Evolutionary conservation across 2,113 vertebrate genomes (phyloP).

Genomic region (Seriola aureovittata): DNA sequence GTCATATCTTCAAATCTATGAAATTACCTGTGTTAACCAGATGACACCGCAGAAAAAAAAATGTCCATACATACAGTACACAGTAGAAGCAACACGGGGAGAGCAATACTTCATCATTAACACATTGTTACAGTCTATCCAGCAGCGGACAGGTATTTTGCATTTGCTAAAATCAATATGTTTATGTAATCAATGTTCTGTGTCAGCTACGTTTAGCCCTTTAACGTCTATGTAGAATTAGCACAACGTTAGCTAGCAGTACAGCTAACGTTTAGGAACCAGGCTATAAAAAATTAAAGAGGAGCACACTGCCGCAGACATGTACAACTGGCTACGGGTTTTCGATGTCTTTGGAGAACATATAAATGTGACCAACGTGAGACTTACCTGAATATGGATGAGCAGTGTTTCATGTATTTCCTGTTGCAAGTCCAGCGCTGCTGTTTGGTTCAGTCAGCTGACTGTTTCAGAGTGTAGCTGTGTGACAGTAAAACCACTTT

Average conservation of each 20-base stretch:
- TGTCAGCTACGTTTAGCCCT: background rate
- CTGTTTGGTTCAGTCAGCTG: constrained; percentile 63
- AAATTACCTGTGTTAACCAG: background rate
- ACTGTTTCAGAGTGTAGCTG: background rate
- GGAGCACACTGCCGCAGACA: background rate
- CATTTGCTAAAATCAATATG: background rate
- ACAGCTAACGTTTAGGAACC: background rate
- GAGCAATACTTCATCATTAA: too few species aligned
- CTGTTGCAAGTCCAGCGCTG: background rate
- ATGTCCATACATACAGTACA: background rate
- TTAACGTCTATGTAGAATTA: background rate
- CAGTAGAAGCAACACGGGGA: background rate
- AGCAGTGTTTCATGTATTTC: constrained; percentile 31
- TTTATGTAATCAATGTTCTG: background rate
- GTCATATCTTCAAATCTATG: background rate
- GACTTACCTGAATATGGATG: constrained; percentile 48
- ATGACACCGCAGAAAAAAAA: background rate
- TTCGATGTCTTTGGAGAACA: background rate
- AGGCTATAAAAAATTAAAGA: background rate
- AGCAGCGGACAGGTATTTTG: background rate
- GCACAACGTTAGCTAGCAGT: constrained; percentile 1
- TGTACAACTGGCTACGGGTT: accelerated
- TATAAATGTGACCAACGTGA: background rate
- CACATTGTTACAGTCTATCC: background rate
- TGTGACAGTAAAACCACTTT: constrained; percentile 49